A percentile compares a stretch with the other conserved stretches of the same genome.
Conservation (phyloP, 2,888 invertebrate species). For the Coremacera marginata region DNA sequence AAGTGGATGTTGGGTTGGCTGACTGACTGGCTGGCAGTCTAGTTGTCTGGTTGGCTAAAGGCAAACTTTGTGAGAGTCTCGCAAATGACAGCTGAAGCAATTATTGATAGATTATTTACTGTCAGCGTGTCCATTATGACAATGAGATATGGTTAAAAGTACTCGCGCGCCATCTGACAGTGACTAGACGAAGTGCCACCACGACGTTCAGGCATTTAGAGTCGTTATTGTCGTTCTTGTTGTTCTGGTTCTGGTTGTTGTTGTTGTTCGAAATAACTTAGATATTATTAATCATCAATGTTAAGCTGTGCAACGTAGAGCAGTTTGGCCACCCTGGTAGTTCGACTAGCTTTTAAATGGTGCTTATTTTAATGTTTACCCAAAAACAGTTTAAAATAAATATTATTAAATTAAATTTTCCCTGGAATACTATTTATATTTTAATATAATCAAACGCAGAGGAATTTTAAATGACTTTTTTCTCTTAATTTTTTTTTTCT, state of each 20-base stretch:
- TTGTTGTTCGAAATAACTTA: slow-evolving; percentile 13
- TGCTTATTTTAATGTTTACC: neutral
- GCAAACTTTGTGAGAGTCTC: neutral
- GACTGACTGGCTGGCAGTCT: neutral
- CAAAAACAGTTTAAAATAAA: neutral
- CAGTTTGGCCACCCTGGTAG: neutral
- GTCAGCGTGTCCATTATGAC: slow-evolving; percentile 59
- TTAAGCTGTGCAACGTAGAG: neutral
- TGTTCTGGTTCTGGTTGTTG: slow-evolving; percentile 6
- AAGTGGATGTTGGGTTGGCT: slow-evolving; percentile 51
- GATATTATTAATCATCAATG: slow-evolving; percentile 23
- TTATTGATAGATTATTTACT: slow-evolving; percentile 68
- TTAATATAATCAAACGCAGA: neutral
- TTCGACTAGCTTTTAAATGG: neutral
- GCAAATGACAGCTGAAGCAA: slow-evolving; percentile 55
- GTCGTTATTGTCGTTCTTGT: slow-evolving; percentile 4
- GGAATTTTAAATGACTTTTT: slow-evolving; percentile 1
- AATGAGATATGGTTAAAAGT: slow-evolving; percentile 52
- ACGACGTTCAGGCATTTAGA: neutral
- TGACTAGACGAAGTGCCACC: slow-evolving; percentile 46
- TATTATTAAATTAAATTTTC: slow-evolving; percentile 1
- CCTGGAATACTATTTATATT: neutral
- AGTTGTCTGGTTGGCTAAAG: neutral
- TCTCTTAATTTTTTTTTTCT: neutral
- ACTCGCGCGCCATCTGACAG: slow-evolving; percentile 46